Base-by-base conservation (phyloP, 2,113 vertebrate genomes). In the Corythaixoides concolor region DNA sequence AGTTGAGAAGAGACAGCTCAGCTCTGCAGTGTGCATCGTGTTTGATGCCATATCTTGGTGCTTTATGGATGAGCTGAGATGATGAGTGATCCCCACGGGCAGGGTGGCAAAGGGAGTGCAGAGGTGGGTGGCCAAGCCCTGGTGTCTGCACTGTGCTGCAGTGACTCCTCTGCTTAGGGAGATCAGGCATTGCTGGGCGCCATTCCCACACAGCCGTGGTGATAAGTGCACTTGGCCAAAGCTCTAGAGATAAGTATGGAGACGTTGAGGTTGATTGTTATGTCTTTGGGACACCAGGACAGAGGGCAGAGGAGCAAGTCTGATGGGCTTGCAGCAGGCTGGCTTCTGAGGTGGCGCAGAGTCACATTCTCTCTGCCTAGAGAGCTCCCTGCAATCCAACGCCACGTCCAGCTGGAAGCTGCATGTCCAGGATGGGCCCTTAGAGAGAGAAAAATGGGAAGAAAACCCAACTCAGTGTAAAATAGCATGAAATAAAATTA, bases 61-160 rank as follows among this genome's bases (percentile, higher is more conserved):
- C 50, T 49, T n/a, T 73, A 24, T 27, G 67, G 35, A 35, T 43
- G 62, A 33, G 27, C 56, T 52, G 84, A 69, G 53, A 52, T 6
- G 75, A n/a, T 1, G 20, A 35, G 43, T 4, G 8, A 74, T 64
- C 22, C 0, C 0, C 12, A 3, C 0, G 24, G 52, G 39, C 19
- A 7, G 43, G 0, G 10, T 37, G 77, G 43, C 41, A 63, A 52
- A 45, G 43, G 28, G 52, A n/a, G 66, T 55, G 33, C 67, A 27
- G 39, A 18, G 43, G 37, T 1, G 9, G 15, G 6, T 4, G 11
- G n/a, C 33, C 0, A 0, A 59, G 24, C 11, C n/a, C n/a, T 6
- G 3, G 17, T 5, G 27, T 45, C 62, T n/a, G 52, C 53, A 12
- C 23, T 6, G 0, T 0, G 3, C 73, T 33, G 73, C 30, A 35